Evolutionary conservation across 1,140 invertebrate species (phyloP), one percentile per base, ranked within the genome.

Genomic region (Sminthurinus signatus): DNA sequence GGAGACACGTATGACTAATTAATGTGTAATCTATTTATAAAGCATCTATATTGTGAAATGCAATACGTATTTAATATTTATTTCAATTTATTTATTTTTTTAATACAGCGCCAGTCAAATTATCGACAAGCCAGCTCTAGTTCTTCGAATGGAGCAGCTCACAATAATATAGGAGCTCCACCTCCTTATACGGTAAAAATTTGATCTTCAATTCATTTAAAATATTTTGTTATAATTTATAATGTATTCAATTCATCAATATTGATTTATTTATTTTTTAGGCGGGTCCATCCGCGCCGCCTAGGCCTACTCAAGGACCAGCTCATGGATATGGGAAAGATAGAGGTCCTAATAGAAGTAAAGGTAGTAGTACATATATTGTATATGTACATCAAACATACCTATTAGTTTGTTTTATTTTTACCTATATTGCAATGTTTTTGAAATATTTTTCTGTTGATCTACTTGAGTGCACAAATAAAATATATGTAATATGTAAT

Each of bases 1-100:
- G 89, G 71, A 81, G 89, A 78, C 93, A 91, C 86, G 83, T 85
- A 76, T 78, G 68, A 65, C 32, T 62, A 8, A 43, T 46, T 10
- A 25, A n/a, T 15, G 19, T 21, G 19, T 48, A 12, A 42, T 31
- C 12, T 54, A 51, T 12, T 10, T 14, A 29, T 48, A 12, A 14
- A 17, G 19, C 3, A 2, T 27, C 19, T 27, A 17, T 29, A 57
- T 29, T 56, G 21, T 32, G n/a, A n/a, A n/a, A n/a, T n/a, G n/a
- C n/a, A n/a, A n/a, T n/a, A n/a, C n/a, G n/a, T n/a, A n/a, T n/a
- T n/a, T n/a, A n/a, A n/a, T n/a, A n/a, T n/a, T n/a, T n/a, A n/a
- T n/a, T n/a, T n/a, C n/a, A n/a, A n/a, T n/a, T n/a, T n/a, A n/a
- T n/a, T n/a, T n/a, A n/a, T n/a, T n/a, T n/a, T n/a, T n/a, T n/a